Evolutionary conservation across 1,140 invertebrate species (phyloP), one percentile per base, ranked within the genome.

Genomic region (Solenopsis invicta): DNA sequence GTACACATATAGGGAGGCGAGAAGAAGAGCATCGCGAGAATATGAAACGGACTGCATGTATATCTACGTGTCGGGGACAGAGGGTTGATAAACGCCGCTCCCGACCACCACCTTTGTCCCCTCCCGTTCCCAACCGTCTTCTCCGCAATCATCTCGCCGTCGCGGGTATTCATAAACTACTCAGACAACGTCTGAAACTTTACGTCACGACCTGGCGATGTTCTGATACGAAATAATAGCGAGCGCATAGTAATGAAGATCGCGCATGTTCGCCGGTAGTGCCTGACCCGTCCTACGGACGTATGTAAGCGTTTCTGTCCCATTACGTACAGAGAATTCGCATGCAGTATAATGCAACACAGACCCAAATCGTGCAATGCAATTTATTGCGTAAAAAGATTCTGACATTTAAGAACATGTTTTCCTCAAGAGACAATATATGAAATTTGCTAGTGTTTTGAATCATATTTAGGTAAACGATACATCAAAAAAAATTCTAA

Each of bases 91-190:
- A 93, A 93, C 92, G 91, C 64, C 88, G 76, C 61, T 84, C 74
- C 77, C 86, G 48, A 67, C 89, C 72, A 21, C 56, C 50, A 16
- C 34, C 12, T n/a, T 10, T 48, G 71, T 41, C 72, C 21, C 77
- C 29, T 62, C 74, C 62, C 66, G 24, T 21, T 37, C 48, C 71
- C 71, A 13, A n/a, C 74, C 12, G 45, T 77, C 74, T 85, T 66
- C 18, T 29, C 72, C 86, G 91, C 88, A 92, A 92, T 93, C 92
- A 88, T 86, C 84, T 85, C 75, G 50, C 71, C 80, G 89, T 90
- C 80, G 69, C 54, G 86, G 75, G 89, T 87, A 92, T 92, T 93
- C 92, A 92, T 90, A 92, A 92, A 92, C 92, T 92, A 92, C 87
- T 90, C 90, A 91, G 91, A 90, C 91, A 88, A 87, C 80, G 92